Base-by-base conservation (phyloP, 2,113 vertebrate species). In the Lutjanus erythropterus region DNA sequence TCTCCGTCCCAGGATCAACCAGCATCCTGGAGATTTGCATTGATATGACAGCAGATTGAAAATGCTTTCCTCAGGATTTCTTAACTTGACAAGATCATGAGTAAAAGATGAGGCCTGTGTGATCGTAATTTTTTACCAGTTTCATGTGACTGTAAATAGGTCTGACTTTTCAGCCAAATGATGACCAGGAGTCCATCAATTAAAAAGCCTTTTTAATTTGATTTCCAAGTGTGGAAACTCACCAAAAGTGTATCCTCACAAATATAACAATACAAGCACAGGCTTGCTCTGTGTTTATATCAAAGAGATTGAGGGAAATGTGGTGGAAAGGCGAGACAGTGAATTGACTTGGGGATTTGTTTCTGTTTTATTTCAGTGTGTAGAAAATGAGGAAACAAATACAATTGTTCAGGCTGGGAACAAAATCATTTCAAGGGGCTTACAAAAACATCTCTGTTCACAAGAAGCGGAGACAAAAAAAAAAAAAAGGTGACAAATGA, bases 271-370 rank as follows among this genome's bases (percentile, higher is more conserved):
- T 4, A 55, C 15, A 60, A 61, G 33, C 33, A 35, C 33, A 35
- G 4, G 4, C 33, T 5, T 35, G 4, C 33, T 5, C 33, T 35
- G 33, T 35, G 7, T 35, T 35, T 35, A 35, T 35, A 35, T 35
- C n/a, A n/a, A n/a, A n/a, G 35, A 68, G 69, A 87, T 67, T 47
- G 60, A 65, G 23, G 61, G 64, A 53, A 66, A 81, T 70, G 71
- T n/a, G 14, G 29, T 62, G 49, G 39, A 67, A 69, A 78, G 27
- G 35, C n/a, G 33, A 44, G 49, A 72, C 18, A 59, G 62, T n/a
- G n/a, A 74, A 85, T 49, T 52, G 53, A 76, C 61, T 84, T 37
- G 56, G 23, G 75, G 73, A 68, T 78, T 86, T 75, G 70, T 73
- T 65, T 80, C 19, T 55, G 41, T 16, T 73, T 81, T 42, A 64